Percentiles rank a stretch among this genome's conserved stretches.
phyloP scores from a whole-genome alignment of 2,888 invertebrate species.

The Phanerotoma sp. region DNA sequence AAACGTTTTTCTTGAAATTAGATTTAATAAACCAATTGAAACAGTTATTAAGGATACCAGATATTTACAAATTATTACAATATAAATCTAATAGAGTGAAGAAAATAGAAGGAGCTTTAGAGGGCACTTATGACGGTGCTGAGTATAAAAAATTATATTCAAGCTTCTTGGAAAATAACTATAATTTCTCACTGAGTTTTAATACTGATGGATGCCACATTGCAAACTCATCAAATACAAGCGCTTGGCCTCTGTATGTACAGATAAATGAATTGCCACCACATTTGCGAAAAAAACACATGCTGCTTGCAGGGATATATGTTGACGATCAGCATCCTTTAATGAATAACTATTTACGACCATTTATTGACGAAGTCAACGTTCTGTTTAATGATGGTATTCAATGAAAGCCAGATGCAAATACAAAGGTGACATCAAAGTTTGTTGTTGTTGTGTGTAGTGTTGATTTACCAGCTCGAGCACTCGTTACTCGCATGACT shows the following conservation, averaged over 20 bases:
- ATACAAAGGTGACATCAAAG: background rate
- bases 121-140: no score
- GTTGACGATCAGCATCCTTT: constrained; percentile 14
- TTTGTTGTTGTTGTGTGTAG: constrained; percentile 5
- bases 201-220: constrained; percentile 25
- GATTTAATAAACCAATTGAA: no score
- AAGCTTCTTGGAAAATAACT: background rate
- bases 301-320: constrained; percentile 18
- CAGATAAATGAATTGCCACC: constrained; percentile 31
- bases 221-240: constrained; percentile 16
- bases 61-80: no score
- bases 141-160: background rate
- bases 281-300: constrained; percentile 23
- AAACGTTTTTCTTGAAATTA: no score
- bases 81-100: no score
- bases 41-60: no score
- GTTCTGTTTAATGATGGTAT: constrained; percentile 7
- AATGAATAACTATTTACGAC: constrained; percentile 7
- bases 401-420: constrained; percentile 4
- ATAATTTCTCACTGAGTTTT: constrained; percentile 22
- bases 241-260: constrained; percentile 27
- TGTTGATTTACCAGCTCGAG: constrained; percentile 22
- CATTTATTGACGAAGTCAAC: constrained; percentile 7
- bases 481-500: constrained; percentile 17
- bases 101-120: background rate